Evolutionary conservation across 1,140 invertebrate genomes (phyloP), one percentile per base, ranked within the genome.

Genomic region (Tetramorium simillimum): DNA sequence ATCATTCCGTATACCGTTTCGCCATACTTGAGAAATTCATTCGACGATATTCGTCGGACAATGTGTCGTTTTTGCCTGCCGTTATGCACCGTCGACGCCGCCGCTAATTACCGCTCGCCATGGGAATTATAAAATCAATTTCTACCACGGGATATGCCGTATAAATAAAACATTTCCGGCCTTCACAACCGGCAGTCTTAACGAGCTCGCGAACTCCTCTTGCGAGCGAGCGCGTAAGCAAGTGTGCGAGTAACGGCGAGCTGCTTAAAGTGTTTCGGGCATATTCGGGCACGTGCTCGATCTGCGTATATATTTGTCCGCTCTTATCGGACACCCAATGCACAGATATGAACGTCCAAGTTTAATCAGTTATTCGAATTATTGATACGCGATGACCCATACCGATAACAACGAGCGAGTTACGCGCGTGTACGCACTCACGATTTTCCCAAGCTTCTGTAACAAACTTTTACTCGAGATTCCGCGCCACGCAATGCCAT

Each of bases 281-380:
- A 43, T 75, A 60, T 46, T 84, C 69, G 53, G 5, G 69, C 80
- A 84, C 80, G 80, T 62, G 80, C 53, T 80, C 46, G 37, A 46
- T 46, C 28, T 69, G 43, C 33, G 24, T 85, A 69, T 85, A 69
- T 80, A 62, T 76, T 90, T 91, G 85, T 86, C 82, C 62, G n/a
- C 40, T 78, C 77, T 88, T 88, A 90, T 91, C 89, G 46, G 28
- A 56, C 28, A 56, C n/a, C 43, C 21, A 24, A 10, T 28, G 49
- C 75, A 40, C 21, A 72, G 49, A 33, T 56, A 65, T 60, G 46
- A 75, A 53, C n/a, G 18, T 40, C 49, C 33, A 51, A 86, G 81
- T 80, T 90, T 88, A 82, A 88, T 86, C 89, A 85, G 63, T 81
- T 28, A 28, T 28, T 63, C 62, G 70, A 58, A 49, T 85, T 85